Base-by-base conservation (phyloP, 2,888 invertebrate genomes). In the Dasypolia templi region DNA sequence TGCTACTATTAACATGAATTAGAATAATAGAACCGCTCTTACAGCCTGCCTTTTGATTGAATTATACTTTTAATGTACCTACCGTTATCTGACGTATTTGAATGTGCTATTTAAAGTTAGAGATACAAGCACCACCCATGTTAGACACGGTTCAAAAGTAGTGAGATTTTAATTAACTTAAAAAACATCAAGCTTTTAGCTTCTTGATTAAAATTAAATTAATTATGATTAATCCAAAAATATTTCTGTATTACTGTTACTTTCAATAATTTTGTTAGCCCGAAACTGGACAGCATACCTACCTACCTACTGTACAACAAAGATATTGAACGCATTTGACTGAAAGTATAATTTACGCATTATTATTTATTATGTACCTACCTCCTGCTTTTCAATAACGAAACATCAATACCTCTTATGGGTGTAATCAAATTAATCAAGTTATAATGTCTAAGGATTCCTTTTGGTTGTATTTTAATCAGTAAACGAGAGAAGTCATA, bases 21-120 rank as follows among this genome's bases (percentile, higher is more conserved):
- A 89, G 83, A 91, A 91, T 90, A 89, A 89, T 87, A 89, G 72
- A 71, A 82, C 65, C 72, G 55, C 83, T 83, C 81, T 77, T 75
- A 79, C 77, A 64, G 73, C 69, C 76, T 79, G 66, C 58, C 66
- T 81, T 77, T 66, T 84, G 75, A 86, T 78, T 75, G 70, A 71
- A 79, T 81, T 86, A 79, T 65, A 79, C 83, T 86, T 77, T 67
- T 35, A 78, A 72, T 70, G 42, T 49, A 64, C 53, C 22, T 49
- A 64, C 53, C 17, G 46, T 61, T 77, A 32, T 62, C 46, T 29
- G 46, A 6, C 61, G 42, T 74, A 35, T n/a, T 67, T 42, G n/a
- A 49, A 32, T 58, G 11, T 49, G 9, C 65, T 62, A 14, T 62
- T 22, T 17, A 26, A 14, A 49, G 0, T 32, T 12, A 46, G 35